Evolutionary conservation across 2,797 vertebrate species (phyloP).

Genomic region (Enteromius mattozi): DNA sequence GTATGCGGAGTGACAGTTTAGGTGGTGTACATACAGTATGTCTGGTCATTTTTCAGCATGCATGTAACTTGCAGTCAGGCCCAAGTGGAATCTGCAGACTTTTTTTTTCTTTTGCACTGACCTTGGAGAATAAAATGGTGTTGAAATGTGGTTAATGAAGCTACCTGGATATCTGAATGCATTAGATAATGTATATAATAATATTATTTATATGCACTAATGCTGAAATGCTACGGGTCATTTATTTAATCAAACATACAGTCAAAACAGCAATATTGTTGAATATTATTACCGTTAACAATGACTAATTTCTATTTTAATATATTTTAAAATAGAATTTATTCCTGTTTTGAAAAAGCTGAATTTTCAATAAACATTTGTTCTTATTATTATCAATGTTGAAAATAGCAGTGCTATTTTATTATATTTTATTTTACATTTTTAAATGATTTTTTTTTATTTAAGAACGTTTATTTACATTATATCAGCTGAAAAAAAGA

Average conservation of each 20-base stretch:
- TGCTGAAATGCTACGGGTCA: not conserved
- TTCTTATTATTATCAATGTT: not conserved
- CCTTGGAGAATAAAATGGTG: not conserved
- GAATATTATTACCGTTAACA: not conserved
- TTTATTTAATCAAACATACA: not conserved
- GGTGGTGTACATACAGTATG: slow-evolving; percentile 68
- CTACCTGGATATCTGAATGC: not conserved
- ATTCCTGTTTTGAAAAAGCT: not conserved
- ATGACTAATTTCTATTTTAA: not conserved
- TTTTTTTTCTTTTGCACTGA: slow-evolving; percentile 26
- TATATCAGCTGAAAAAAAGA: not conserved
- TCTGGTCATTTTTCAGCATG: slow-evolving; percentile 6
- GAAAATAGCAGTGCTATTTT: not conserved
- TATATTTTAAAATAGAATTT: not conserved
- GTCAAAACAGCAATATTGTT: not conserved
- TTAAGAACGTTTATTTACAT: not conserved
- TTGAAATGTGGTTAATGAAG: not conserved
- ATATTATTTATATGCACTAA: not conserved
- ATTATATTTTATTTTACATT: not conserved
- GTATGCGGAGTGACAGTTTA: slow-evolving; percentile 53
- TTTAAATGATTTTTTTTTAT: not conserved
- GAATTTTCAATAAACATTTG: not conserved
- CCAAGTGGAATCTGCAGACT: not conserved
- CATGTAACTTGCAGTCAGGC: not conserved
- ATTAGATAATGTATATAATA: not conserved